phyloP scores from a whole-genome alignment of 2,797 vertebrate species.

The Peromyscus aztecus region DNA sequence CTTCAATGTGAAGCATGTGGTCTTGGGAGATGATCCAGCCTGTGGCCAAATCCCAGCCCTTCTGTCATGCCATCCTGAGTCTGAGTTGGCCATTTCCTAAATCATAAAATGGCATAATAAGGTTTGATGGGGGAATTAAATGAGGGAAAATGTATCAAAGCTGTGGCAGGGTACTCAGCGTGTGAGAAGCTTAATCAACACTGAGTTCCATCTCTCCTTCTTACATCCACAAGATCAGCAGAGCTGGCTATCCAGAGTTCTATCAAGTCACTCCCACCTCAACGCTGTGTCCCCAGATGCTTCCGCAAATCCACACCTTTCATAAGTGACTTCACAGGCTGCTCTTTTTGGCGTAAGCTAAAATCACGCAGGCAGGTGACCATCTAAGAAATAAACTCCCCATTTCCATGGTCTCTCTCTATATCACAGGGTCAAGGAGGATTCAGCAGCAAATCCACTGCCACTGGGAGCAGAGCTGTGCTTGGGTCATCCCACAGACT shows the following conservation, averaged over 20 bases:
- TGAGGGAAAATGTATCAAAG: not conserved
- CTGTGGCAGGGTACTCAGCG: not conserved
- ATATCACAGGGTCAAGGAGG: not conserved
- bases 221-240: not conserved
- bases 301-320: not conserved
- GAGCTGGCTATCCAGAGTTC: too few species aligned
- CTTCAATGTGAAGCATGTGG: not conserved
- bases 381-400: constrained; percentile 16
- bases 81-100: not conserved
- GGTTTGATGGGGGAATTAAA: constrained; percentile 4
- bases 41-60: constrained; percentile 10
- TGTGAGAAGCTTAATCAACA: not conserved
- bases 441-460: not conserved
- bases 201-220: not conserved
- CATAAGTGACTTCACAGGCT: not conserved
- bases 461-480: not conserved
- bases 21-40: not conserved
- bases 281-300: not conserved
- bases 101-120: constrained; percentile 1
- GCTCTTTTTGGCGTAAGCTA: not conserved
- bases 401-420: not conserved
- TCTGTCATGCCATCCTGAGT: not conserved
- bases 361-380: not conserved
- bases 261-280: not conserved
- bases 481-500: not conserved